Base-by-base conservation (phyloP, 2,888 invertebrate genomes). In the Tuta absoluta region DNA sequence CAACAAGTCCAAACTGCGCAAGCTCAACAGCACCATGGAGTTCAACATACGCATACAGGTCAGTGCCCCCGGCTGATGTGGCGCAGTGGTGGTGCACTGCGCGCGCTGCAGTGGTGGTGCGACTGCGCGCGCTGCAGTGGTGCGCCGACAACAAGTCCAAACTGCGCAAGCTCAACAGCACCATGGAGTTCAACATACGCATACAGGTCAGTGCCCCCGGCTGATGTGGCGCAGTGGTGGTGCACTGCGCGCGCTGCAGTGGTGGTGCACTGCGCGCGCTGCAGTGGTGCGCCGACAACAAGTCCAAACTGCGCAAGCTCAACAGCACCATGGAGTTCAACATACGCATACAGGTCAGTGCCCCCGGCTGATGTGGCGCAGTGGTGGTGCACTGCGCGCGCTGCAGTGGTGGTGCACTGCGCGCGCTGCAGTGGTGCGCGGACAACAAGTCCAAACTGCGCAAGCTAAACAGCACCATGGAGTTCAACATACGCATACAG, bases 251-350 rank as follows among this genome's bases (percentile, higher is more conserved):
- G 28, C 28, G 5, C 28, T 28, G 28, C 28, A n/a, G n/a, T n/a
- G n/a, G n/a, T n/a, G n/a, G n/a, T n/a, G n/a, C n/a, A n/a, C n/a
- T n/a, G 28, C 28, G 28, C 28, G 28, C 28, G 28, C 28, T 28
- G 28, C 28, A 28, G 28, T 28, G 28, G 28, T 28, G 28, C 28
- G 28, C 28, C 78, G 99, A 99, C 82, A 98, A 99, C 91, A 96
- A 97, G 85, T 98, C 98, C 41, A 98, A 98, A 28, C 28, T 28
- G 28, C 28, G 28, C 28, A 28, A 28, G 5, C 28, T 28, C 5
- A 97, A 97, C 85, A 98, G 98, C 63, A 97, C 95, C 63, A 95
- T 99, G 93, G 99, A 99, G 88, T 98, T 99, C 81, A 98, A 98
- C 85, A 93, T 99, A 67, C 93, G 98, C 48, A 94, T 58, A 58